phyloP scores from a whole-genome alignment of 2,113 vertebrate genomes.

The Desmodus rotundus region DNA sequence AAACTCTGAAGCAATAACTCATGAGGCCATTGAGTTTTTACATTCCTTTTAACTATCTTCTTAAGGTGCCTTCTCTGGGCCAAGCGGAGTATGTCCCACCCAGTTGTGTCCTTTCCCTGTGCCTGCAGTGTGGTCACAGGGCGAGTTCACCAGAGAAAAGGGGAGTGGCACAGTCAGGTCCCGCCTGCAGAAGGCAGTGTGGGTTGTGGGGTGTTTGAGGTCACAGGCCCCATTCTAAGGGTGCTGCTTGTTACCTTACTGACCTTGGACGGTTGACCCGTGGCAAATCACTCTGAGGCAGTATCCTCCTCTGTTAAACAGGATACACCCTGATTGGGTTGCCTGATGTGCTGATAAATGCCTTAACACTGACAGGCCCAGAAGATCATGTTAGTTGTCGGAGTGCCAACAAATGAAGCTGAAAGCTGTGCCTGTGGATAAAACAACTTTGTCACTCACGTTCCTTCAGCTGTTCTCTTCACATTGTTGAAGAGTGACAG shows the following conservation, averaged over 20 bases:
- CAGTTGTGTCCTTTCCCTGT: background rate
- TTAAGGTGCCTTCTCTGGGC: background rate
- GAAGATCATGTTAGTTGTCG: background rate
- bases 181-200: background rate
- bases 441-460: background rate
- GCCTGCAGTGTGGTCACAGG: fast-evolving
- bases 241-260: background rate
- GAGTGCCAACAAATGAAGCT: background rate
- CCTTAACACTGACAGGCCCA: background rate
- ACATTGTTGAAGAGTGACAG: background rate
- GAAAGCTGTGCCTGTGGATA: background rate
- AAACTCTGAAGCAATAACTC: background rate
- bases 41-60: background rate
- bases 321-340: background rate
- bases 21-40: background rate
- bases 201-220: background rate
- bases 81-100: background rate
- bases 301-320: background rate
- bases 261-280: background rate
- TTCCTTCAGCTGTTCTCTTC: background rate
- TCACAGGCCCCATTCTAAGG: background rate
- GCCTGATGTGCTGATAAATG: background rate
- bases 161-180: background rate
- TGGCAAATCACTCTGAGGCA: background rate
- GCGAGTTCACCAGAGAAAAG: background rate